Base-by-base conservation (phyloP, 2,113 vertebrate species). In the Collichthys lucidus region DNA sequence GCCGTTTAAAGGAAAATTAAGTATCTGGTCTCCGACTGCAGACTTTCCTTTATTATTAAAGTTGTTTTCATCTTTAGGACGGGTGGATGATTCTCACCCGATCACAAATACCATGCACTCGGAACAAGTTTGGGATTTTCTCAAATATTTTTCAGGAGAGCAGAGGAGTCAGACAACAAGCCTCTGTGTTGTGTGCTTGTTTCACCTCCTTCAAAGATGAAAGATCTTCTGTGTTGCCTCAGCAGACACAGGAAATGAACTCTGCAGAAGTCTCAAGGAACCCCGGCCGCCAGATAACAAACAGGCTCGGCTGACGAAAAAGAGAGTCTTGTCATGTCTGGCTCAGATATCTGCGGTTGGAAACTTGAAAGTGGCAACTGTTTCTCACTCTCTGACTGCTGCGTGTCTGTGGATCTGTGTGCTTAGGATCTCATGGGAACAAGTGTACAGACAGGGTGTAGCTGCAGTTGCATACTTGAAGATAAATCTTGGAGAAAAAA, bases 241-340 rank as follows among this genome's bases (percentile, higher is more conserved):
- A 88, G 76, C 85, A 92, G 86, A 88, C 83, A 72, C 91, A 89
- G 89, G 86, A 92, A 91, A 91, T 91, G 85, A 91, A 89, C 90
- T 83, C 89, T 11, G 71, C 8, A 82, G 79, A 90, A 85, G 85
- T 83, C 86, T 91, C 78, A 76, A 84, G 90, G 86, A 92, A 86
- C 80, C 77, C 86, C 66, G 62, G 74, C 70, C 77, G 83, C 79
- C 69, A 77, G 77, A 89, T 84, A 91, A 89, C 83, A 90, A 91
- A 92, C 88, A 69, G 75, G 78, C 83, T 82, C 80, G 74, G 86
- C 88, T 88, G 83, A 90, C 80, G 70, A 90, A 89, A 89, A 90
- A 90, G 60, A 80, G 63, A 83, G 80, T 67, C 88, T 86, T 87
- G 78, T 89, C 87, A 77, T 81, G 85, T 91, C 89, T 80, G 82